These are phyloP conservation scores for Chelonia mydas DNA, from an alignment of 2,797 vertebrate species.

Conservation along the genomic window DNA sequence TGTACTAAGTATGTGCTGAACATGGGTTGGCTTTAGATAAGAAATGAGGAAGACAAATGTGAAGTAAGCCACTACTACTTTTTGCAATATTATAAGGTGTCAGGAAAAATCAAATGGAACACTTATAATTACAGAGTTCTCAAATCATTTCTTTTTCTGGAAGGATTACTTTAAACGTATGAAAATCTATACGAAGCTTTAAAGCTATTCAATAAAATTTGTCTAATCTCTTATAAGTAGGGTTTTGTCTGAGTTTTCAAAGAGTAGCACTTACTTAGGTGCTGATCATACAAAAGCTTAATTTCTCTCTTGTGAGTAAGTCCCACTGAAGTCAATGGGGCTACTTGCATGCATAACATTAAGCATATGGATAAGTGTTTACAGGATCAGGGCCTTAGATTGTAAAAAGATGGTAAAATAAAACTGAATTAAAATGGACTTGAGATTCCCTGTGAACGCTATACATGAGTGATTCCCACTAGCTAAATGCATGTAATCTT, in stretches of 20 bases:
- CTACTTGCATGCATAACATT: background rate
- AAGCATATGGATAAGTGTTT: background rate
- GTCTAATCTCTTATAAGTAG: background rate
- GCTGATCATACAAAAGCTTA: background rate
- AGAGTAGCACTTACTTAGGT: background rate
- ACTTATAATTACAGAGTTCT: conserved; percentile 3
- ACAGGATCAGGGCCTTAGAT: background rate
- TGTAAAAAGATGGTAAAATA: background rate
- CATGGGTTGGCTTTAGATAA: background rate
- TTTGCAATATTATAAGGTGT: background rate
- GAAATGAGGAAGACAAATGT: background rate
- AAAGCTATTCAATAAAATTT: conserved; percentile 10
- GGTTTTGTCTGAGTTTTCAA: conserved; percentile 8
- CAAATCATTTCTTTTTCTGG: background rate
- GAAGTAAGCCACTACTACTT: background rate
- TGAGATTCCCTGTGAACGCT: background rate
- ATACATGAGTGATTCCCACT: background rate
- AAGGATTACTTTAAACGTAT: conserved; percentile 14
- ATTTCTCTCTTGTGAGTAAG: background rate
- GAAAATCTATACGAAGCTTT: background rate
- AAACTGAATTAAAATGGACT: background rate
- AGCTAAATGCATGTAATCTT: background rate
- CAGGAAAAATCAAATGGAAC: background rate
- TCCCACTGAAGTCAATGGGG: background rate
- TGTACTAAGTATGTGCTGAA: background rate